Evolutionary conservation across 1,140 invertebrate genomes (phyloP).

Genomic region (Rhopalosiphum maidis): DNA sequence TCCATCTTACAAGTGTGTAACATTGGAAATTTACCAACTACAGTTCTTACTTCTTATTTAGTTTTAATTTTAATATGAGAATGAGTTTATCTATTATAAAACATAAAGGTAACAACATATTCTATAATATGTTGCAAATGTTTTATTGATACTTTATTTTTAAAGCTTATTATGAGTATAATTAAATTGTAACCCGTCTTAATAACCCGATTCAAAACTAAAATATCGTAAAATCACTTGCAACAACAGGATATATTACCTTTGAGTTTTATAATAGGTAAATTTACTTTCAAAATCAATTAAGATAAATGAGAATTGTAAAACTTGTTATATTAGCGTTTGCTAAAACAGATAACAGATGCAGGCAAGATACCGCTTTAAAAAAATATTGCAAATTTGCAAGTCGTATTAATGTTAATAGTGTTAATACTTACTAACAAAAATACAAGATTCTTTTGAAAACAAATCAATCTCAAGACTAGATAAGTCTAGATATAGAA

Average conservation of each 20-base stretch:
- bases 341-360: background rate
- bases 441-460: too few relatives aligned
- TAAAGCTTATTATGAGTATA: too few relatives aligned
- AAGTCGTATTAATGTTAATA: too few relatives aligned
- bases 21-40: too few relatives aligned
- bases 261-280: background rate
- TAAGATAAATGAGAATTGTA: background rate
- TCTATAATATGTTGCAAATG: too few relatives aligned
- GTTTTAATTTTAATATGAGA: too few relatives aligned
- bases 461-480: background rate
- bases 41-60: too few relatives aligned
- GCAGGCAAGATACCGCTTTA: too few relatives aligned
- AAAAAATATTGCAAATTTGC: background rate
- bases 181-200: background rate
- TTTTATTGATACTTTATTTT: too few relatives aligned
- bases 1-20: too few relatives aligned
- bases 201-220: too few relatives aligned
- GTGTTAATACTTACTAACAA: background rate
- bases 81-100: background rate
- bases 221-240: background rate
- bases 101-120: background rate
- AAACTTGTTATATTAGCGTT: background rate
- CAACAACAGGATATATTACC: too few relatives aligned
- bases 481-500: background rate
- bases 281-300: background rate